A percentile compares a stretch with the other conserved stretches of the same genome.
Evolutionary conservation across 1,140 invertebrate genomes (phyloP).

Genomic region (Calephelis virginiensis): DNA sequence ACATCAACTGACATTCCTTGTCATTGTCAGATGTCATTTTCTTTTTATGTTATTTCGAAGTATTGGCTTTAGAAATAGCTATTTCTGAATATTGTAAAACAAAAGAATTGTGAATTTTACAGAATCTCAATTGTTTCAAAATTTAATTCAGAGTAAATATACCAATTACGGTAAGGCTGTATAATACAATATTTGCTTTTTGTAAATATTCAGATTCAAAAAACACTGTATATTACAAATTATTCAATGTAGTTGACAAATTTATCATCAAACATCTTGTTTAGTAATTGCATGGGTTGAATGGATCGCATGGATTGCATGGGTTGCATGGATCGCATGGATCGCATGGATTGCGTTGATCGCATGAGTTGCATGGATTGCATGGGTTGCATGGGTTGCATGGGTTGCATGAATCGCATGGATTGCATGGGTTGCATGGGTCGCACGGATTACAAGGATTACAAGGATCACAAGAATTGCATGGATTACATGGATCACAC

Average conservation of each 20-base stretch:
- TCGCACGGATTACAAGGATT: too few relatives aligned
- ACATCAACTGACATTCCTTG: not conserved
- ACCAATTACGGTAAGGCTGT: too few relatives aligned
- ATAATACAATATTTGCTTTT: too few relatives aligned
- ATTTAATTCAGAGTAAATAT: too few relatives aligned
- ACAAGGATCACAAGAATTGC: not conserved
- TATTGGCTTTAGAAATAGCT: not conserved
- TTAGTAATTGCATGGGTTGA: not conserved
- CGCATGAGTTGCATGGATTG: not conserved
- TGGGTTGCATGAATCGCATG: too few relatives aligned
- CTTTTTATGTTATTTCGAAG: not conserved
- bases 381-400: slow-evolving; percentile 16
- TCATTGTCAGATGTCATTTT: slow-evolving; percentile 14
- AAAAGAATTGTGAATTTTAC: too few relatives aligned
- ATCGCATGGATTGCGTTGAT: not conserved
- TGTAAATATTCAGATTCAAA: too few relatives aligned
- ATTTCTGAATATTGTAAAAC: not conserved
- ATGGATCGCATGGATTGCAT: slow-evolving; percentile 24
- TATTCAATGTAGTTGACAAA: not conserved
- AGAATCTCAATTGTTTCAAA: too few relatives aligned
- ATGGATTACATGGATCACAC: not conserved
- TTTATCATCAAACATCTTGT: not conserved
- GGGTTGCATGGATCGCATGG: slow-evolving; percentile 26
- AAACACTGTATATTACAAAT: too few relatives aligned
- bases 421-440: too few relatives aligned